These are phyloP conservation scores for Cheilosia scutellata DNA, from an alignment of 2,888 invertebrate genomes.

Conservation along the genomic window DNA sequence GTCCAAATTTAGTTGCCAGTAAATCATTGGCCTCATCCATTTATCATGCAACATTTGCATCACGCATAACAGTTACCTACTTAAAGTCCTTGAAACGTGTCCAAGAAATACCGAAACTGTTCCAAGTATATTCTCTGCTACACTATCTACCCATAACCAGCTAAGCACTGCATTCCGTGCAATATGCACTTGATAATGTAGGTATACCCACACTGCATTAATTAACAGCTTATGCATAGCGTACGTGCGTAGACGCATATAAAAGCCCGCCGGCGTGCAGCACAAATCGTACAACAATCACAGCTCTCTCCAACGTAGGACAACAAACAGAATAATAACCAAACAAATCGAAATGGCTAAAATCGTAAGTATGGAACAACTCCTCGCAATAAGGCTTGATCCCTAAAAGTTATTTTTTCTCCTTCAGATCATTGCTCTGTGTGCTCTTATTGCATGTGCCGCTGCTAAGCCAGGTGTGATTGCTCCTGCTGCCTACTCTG, in stretches of 20 bases:
- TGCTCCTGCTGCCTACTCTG: conserved; percentile 53
- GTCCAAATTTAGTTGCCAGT: too few species aligned
- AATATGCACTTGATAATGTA: conserved; percentile 31
- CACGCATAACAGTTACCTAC: background rate
- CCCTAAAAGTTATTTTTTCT: background rate
- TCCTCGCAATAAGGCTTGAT: background rate
- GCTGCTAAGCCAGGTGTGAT: conserved; percentile 21
- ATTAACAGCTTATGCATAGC: conserved; percentile 21
- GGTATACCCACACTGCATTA: conserved; percentile 3
- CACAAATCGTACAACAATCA: conserved; percentile 29
- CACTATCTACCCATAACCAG: conserved; percentile 6
- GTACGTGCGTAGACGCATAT: conserved; percentile 37
- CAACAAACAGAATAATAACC: conserved; percentile 15
- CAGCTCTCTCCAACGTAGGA: conserved; percentile 28
- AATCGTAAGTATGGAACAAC: conserved; percentile 40
- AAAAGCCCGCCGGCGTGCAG: conserved; percentile 34
- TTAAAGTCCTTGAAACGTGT: conserved; percentile 61
- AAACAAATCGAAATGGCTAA: conserved; percentile 43
- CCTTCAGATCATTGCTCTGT: conserved; percentile 61
- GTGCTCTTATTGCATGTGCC: conserved; percentile 72
- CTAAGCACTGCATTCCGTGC: conserved; percentile 20
- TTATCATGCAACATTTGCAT: background rate
- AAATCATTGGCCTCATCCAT: too few species aligned
- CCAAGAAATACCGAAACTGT: conserved; percentile 52
- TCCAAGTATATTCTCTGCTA: conserved; percentile 43